A percentile compares a stretch with the other conserved stretches of the same genome.
Conservation (phyloP, 1,140 invertebrate genomes). For the Trichonephila clavata region DNA sequence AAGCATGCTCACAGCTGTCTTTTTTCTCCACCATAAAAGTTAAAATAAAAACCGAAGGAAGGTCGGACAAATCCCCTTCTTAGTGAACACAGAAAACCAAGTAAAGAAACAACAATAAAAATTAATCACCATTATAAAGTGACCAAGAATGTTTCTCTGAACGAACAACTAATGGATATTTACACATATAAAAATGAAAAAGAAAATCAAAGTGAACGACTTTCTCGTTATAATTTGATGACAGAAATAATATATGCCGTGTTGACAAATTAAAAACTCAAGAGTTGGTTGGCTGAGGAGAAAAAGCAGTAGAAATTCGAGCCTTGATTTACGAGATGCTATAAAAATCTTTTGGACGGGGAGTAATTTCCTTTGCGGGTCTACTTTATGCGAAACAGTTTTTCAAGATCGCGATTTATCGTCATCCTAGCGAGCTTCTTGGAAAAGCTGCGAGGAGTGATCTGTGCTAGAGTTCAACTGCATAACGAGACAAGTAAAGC, state of each 20-base stretch:
- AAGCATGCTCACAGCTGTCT: not conserved
- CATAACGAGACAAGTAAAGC: constrained; percentile 27
- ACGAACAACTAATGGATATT: constrained; percentile 1
- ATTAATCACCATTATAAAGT: constrained; percentile 59
- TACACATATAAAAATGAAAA: not conserved
- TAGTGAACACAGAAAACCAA: not conserved
- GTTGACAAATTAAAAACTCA: constrained; percentile 71
- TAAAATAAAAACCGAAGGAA: not conserved
- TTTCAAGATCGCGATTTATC: constrained; percentile 65
- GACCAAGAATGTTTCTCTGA: constrained; percentile 36
- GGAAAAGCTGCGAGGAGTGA: constrained; percentile 39
- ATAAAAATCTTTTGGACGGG: constrained; percentile 56
- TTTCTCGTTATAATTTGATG: constrained; percentile 53
- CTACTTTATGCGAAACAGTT: constrained; percentile 59
- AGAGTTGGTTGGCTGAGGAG: not conserved
- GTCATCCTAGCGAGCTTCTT: constrained; percentile 55
- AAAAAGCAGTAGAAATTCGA: constrained; percentile 20
- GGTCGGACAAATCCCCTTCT: not conserved
- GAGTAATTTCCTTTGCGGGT: constrained; percentile 64
- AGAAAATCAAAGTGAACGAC: constrained; percentile 26
- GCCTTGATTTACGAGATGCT: constrained; percentile 51
- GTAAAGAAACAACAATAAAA: not conserved
- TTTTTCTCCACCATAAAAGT: not conserved
- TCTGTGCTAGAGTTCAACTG: constrained; percentile 35
- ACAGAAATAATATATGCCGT: constrained; percentile 69